Percentiles rank a stretch among this genome's conserved stretches.
These are phyloP conservation scores for Chaenogobius annularis DNA, from an alignment of 2,113 vertebrate species.

Conservation along the genomic window DNA sequence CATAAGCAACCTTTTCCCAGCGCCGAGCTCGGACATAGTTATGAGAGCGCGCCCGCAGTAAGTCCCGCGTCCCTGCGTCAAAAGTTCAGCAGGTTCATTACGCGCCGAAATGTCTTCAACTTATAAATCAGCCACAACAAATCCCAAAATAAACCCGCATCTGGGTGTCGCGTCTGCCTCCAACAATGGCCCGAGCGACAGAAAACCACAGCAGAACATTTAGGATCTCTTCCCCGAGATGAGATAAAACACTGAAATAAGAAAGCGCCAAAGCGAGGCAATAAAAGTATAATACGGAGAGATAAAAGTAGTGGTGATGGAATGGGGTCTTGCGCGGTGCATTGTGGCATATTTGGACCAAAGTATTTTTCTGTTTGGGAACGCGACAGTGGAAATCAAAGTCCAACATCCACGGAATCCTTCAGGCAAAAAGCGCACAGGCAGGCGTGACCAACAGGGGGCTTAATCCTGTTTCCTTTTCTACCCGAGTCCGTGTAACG, in stretches of 20 bases:
- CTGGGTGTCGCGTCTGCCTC: not conserved
- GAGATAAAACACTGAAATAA: constrained; percentile 1
- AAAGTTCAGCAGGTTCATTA: constrained; percentile 14
- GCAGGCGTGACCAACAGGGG: constrained; percentile 58
- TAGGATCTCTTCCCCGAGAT: not conserved
- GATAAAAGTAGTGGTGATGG: not conserved
- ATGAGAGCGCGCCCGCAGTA: not conserved
- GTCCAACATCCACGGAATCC: constrained; percentile 35
- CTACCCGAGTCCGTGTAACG: constrained; percentile 13
- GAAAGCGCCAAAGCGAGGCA: not conserved
- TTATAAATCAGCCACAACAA: constrained; percentile 14
- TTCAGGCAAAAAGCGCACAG: constrained; percentile 49
- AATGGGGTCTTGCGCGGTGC: not conserved
- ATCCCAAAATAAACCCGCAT: constrained; percentile 2
- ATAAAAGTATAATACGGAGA: not conserved
- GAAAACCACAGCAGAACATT: constrained; percentile 5
- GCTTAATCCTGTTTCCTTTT: constrained; percentile 53
- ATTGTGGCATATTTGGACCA: constrained; percentile 1
- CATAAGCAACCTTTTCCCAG: constrained; percentile 15
- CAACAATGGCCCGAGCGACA: not conserved
- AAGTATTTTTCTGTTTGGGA: not conserved
- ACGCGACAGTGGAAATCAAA: constrained; percentile 35
- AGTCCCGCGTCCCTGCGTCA: not conserved
- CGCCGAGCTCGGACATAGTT: constrained; percentile 2
- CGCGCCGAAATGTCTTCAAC: constrained; percentile 4